Evolutionary conservation across 92 coral and sea anemone species (phyloP).

Genomic region (Pocillopora grandis): DNA sequence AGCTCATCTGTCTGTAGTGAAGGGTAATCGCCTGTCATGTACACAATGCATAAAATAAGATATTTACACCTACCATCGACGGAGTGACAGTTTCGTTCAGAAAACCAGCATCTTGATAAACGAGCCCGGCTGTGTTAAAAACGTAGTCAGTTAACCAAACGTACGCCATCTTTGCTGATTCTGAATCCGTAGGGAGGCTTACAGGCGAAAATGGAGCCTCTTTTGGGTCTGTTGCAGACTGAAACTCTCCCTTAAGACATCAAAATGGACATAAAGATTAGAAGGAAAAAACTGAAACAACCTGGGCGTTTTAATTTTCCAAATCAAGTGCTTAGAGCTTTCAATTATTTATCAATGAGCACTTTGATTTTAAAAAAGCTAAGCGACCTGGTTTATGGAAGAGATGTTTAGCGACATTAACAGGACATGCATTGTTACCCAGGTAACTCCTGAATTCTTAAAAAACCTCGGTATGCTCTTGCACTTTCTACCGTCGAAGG

Average conservation of each 20-base stretch:
- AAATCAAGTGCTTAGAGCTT: too few relatives aligned
- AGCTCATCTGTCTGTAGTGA: too few relatives aligned
- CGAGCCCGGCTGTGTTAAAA: conserved; percentile 87
- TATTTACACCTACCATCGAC: conserved; percentile 61
- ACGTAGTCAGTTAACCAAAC: conserved; percentile 91
- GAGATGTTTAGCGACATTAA: too few relatives aligned
- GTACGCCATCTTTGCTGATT: conserved; percentile 74
- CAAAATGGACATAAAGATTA: neutral
- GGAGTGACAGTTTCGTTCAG: conserved; percentile 79
- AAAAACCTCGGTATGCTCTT: too few relatives aligned
- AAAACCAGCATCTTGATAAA: conserved; percentile 78
- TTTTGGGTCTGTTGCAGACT: conserved; percentile 79
- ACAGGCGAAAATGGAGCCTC: conserved; percentile 88
- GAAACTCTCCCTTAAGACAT: conserved; percentile 80
- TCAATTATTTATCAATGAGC: too few relatives aligned
- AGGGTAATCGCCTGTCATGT: too few relatives aligned
- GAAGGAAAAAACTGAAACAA: neutral
- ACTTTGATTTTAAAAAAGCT: too few relatives aligned
- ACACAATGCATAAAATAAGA: neutral
- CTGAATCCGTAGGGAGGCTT: conserved; percentile 64
- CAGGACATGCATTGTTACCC: too few relatives aligned
- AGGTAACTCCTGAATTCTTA: too few relatives aligned
- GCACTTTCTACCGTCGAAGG: too few relatives aligned
- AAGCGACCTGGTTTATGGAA: too few relatives aligned
- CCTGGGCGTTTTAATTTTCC: too few relatives aligned